Base-by-base conservation (phyloP, 1,140 invertebrate genomes). In the Chionoecetes opilio region DNA sequence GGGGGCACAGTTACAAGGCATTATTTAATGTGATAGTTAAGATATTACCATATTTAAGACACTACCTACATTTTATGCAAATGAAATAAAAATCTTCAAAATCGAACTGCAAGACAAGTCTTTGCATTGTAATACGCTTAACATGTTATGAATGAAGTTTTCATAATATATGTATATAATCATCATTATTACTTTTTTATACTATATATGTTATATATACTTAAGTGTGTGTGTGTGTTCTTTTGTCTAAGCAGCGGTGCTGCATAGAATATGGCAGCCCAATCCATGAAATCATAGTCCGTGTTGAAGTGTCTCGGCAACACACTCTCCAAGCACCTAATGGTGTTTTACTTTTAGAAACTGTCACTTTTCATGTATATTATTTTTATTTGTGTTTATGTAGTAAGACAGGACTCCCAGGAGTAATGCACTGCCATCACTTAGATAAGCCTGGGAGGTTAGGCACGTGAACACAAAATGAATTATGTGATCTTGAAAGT, bases 131-230 rank as follows among this genome's bases (percentile, higher is more conserved):
- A 9, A 89, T n/a, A 89, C 21, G 63, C 63, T 75, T 75, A 75
- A 75, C n/a, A 75, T 75, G 21, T 75, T n/a, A 26, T 75, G 63
- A 75, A 21, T 26, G 63, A 75, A 75, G 11, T n/a, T 75, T 75
- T 75, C 63, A 87, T 87, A 87, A n/a, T n/a, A n/a, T 87, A 87
- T 87, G 85, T 87, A 87, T 87, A 87, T 87, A 87, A 75, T 75
- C n/a, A 17, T 37, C n/a, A 87, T 86, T n/a, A n/a, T n/a, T 53
- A 53, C 8, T 53, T 53, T n/a, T 53, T 53, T 53, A 3, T 53
- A 53, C 8, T 53, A 53, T 53, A 14, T 53, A 53, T n/a, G n/a
- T n/a, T n/a, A n/a, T n/a, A n/a, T n/a, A n/a, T n/a, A n/a, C n/a
- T n/a, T n/a, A n/a, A n/a, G n/a, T n/a, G n/a, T n/a, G n/a, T n/a